Conservation (phyloP, 2,113 vertebrate species). For the Podocnemis expansa region DNA sequence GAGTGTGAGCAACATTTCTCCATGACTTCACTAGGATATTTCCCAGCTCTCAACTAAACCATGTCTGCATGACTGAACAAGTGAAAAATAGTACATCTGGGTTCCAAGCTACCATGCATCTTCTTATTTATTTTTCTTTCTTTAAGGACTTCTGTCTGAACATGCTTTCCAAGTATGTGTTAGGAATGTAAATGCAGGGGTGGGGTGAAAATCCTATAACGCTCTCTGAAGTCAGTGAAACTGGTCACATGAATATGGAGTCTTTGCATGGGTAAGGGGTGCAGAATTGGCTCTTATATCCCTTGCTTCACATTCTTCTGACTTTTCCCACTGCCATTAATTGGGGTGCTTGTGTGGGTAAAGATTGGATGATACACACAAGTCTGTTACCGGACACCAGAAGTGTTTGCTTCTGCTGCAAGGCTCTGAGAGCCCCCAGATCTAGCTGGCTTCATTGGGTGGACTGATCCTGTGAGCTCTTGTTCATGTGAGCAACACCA, state of each 20-base stretch:
- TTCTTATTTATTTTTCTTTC: neutral
- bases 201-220: neutral
- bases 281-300: neutral
- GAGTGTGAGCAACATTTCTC: conserved; percentile 41
- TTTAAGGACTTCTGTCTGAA: neutral
- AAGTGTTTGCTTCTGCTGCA: rapidly evolving
- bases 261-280: neutral
- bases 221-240: neutral
- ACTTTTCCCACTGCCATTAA: neutral
- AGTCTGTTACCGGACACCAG: rapidly evolving
- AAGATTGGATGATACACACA: neutral
- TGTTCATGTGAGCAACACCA: neutral
- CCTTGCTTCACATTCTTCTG: neutral
- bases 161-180: neutral
- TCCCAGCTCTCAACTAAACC: conserved; percentile 30
- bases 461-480: neutral
- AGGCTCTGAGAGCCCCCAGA: rapidly evolving
- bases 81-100: neutral
- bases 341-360: rapidly evolving
- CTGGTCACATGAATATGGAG: rapidly evolving
- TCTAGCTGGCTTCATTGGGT: neutral
- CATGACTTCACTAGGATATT: conserved; percentile 48
- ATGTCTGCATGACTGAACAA: neutral
- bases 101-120: neutral
- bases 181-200: neutral